Conservation (phyloP, 2,888 invertebrate species). For the Epinotia bilunana region DNA sequence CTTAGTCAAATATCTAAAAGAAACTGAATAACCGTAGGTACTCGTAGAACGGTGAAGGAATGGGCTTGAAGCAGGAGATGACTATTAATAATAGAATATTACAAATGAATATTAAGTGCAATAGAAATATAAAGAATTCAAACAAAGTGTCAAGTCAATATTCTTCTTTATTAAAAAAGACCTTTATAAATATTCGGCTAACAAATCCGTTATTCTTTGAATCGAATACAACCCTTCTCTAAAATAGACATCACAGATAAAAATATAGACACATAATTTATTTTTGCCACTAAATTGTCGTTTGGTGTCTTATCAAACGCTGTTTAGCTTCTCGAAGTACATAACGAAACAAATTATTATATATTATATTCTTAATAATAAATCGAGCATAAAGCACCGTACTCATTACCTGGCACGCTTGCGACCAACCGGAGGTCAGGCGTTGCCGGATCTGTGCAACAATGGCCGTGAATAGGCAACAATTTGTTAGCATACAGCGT, state of each 20-base stretch:
- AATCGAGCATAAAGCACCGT: not conserved
- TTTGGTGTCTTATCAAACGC: constrained; percentile 54
- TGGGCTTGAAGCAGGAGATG: too few species aligned
- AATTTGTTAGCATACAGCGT: too few species aligned
- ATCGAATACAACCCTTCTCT: constrained; percentile 68
- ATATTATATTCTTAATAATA: not conserved
- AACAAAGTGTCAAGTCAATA: constrained; percentile 57
- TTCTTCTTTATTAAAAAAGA: constrained; percentile 73
- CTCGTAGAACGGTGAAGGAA: too few species aligned
- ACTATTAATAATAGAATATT: too few species aligned
- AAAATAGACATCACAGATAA: constrained; percentile 83
- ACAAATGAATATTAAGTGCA: too few species aligned
- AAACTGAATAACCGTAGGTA: too few species aligned
- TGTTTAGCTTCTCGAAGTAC: constrained; percentile 51
- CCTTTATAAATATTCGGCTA: constrained; percentile 63
- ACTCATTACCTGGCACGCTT: not conserved
- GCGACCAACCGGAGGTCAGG: not conserved
- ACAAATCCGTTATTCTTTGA: constrained; percentile 65
- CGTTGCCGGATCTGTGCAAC: not conserved
- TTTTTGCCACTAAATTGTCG: constrained; percentile 64
- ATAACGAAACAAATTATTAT: not conserved
- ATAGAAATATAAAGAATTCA: constrained; percentile 45
- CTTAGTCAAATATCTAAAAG: too few species aligned
- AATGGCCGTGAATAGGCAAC: not conserved
- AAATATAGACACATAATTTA: constrained; percentile 77